phyloP scores from a whole-genome alignment of 2,113 vertebrate genomes.

The Pelusios castaneus region DNA sequence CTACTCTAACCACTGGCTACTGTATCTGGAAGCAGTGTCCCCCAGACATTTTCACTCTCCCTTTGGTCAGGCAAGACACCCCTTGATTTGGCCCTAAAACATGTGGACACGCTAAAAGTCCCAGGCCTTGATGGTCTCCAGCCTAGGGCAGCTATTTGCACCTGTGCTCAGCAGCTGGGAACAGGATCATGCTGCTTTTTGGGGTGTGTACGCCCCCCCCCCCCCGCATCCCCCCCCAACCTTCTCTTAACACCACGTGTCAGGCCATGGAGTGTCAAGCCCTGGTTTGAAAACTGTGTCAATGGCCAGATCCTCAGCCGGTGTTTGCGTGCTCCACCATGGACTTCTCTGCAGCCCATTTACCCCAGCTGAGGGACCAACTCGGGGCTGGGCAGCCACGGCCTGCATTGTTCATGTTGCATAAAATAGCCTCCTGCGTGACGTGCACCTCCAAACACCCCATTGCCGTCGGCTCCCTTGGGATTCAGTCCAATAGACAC shows the following conservation, averaged over 20 bases:
- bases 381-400: no score
- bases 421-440: no score
- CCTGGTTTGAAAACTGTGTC: neutral
- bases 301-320: neutral
- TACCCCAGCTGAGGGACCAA: no score
- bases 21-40: no score
- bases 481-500: neutral
- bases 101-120: neutral
- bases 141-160: no score
- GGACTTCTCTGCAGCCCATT: accelerated
- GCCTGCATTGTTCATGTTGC: no score
- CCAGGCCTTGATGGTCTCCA: neutral
- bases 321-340: neutral
- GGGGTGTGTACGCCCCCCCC: neutral
- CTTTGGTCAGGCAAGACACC: neutral
- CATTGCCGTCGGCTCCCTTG: no score
- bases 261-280: neutral
- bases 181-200: neutral
- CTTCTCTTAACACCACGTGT: neutral
- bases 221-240: no score
- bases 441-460: no score
- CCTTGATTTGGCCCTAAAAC: neutral
- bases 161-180: neutral
- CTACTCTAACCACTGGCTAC: no score
- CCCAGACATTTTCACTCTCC: neutral